Base-by-base conservation (phyloP, 2,113 vertebrate genomes). In the Carassius carassius region DNA sequence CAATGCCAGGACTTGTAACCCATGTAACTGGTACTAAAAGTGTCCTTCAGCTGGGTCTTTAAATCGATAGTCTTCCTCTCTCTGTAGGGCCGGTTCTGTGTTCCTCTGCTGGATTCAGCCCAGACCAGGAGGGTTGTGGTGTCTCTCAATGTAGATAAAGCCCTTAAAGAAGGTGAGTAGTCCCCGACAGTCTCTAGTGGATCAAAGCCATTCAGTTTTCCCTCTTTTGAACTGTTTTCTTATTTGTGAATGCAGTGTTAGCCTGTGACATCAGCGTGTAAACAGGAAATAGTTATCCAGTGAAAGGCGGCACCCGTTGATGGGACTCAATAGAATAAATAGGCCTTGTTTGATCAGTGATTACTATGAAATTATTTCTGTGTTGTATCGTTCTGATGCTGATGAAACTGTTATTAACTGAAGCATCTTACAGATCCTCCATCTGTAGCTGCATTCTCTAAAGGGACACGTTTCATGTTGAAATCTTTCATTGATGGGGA, bases 71-170 rank as follows among this genome's bases (percentile, higher is more conserved):
- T 21, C 51, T n/a, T 54, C 84, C 19, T 85, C 86, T 14, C 86
- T 86, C 32, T 85, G 88, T 93, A 99, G 98, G 93, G 87, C 88
- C 90, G 92, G 86, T 94, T 94, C 81, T 87, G 81, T 87, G 95
- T 94, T 88, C 95, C 91, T 62, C 88, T 88, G 54, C 93, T 95
- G 85, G 98, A 99, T 84, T 90, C 93, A 0, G 83, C 89, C 84
- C 97, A 96, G 6, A 94, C 92, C 84, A 95, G 97, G 91, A 96
- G 96, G 89, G 96, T 97, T 89, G 94, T 98, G 81, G 95, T 99
- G 91, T 99, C 98, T n/a, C 98, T 99, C 91, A 98, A 96, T 84
- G 96, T 99, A 94, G 98, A 99, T 90, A 98, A 98, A 94, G 94
- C 96, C 78, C 92, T 99, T 70, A 98, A 97, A 90, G 98, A 99